Evolutionary conservation across 1,140 invertebrate genomes (phyloP), one percentile per base, ranked within the genome.

Genomic region (Pararge aegeria): DNA sequence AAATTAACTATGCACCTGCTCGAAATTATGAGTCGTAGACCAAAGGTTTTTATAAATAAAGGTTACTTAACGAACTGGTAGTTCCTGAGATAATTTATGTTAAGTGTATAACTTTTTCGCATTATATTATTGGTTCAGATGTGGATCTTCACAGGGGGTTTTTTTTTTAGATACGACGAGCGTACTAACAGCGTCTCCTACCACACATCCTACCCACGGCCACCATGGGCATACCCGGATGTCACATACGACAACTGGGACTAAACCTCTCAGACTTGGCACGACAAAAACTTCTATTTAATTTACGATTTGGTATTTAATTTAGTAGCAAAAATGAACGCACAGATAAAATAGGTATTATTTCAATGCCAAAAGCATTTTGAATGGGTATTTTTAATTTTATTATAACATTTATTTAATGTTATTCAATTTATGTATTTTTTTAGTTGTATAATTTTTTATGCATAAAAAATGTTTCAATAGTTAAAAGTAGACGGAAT

Each of bases 141-240:
- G n/a, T n/a, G n/a, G n/a, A n/a, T n/a, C n/a, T n/a, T n/a, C n/a
- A n/a, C n/a, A n/a, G n/a, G n/a, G n/a, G n/a, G n/a, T n/a, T 21
- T 12, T 55, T 19, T 30, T 77, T 84, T 20, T 68, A 89, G 86
- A 6, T 89, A 78, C 55, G 71, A 89, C 40, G 61, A 71, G 0
- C 65, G 65, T 10, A 87, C 82, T 0, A 78, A 86, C 56, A 78
- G 66, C n/a, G 79, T 80, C 0, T 70, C 78, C 0, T 75, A 78
- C 0, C 78, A 85, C 49, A 68, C 83, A 0, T 73, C 79, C 0
- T 73, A 73, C 68, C 85, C 24, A 7, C 24, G 85, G 30, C 82
- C 83, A 1, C 83, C 82, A 2, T 89, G 86, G 86, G 83, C 82
- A 9, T 78, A 83, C 38, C 81, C 83, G 0, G 83, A 87, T 18